These are phyloP conservation scores for Saxicola maurus DNA, from an alignment of 2,797 vertebrate genomes.

Conservation along the genomic window DNA sequence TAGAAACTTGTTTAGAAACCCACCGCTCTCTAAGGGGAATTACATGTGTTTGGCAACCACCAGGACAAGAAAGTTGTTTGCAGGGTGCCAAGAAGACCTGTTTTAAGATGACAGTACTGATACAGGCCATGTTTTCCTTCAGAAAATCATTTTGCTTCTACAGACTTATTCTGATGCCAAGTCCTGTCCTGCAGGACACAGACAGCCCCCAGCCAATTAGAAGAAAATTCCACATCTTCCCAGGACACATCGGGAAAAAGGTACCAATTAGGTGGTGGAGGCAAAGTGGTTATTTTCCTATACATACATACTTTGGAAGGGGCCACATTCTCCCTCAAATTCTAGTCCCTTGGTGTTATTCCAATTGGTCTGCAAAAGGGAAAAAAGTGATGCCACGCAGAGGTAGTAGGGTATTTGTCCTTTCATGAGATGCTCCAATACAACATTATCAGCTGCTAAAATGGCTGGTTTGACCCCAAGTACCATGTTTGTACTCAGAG, in stretches of 20 bases:
- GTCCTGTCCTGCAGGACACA: background rate
- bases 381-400: background rate
- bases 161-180: background rate
- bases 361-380: background rate
- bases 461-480: background rate
- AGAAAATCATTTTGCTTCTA: slow-evolving; percentile 19
- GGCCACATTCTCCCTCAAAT: background rate
- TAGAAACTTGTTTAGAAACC: background rate
- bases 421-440: background rate
- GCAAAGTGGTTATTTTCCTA: background rate
- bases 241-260: background rate
- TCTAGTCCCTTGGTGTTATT: background rate
- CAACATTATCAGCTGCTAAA: background rate
- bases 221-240: slow-evolving; percentile 3
- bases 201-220: background rate
- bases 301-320: background rate
- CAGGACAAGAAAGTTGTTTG: background rate
- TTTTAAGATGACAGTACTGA: background rate
- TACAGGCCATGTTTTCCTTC: slow-evolving; percentile 13
- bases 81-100: background rate
- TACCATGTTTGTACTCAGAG: background rate
- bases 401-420: background rate
- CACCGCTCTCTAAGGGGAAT: background rate
- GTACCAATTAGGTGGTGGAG: background rate
- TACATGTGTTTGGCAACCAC: background rate